Evolutionary conservation across 2,113 vertebrate genomes (phyloP), one percentile per base, ranked within the genome.

Genomic region (Lamprotornis superbus): DNA sequence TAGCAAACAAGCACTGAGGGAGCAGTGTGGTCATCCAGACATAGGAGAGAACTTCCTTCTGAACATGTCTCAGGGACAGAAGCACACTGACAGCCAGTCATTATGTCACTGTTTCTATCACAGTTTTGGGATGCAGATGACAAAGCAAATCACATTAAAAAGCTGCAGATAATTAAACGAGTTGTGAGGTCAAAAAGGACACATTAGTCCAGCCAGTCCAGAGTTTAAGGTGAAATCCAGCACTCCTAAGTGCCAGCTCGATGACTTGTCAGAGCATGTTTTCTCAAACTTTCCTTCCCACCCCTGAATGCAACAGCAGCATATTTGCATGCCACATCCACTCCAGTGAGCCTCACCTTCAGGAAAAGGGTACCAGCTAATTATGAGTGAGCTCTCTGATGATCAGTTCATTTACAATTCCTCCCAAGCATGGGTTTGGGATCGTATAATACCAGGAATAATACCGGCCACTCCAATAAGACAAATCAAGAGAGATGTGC

Each of bases 401-500:
- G 69, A 89, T 86, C 73, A 61, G 28, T 81, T 93, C 88, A 93
- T 87, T 89, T 96, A 90, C 52, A 93, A 79, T 91, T 94, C 89
- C 94, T 91, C 21, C 10, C 61, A 50, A 91, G 83, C 56, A 81
- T 3, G 1, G 83, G 35, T 90, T 78, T 53, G 84, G 77, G 61
- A 68, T 73, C 20, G 15, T 60, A 37, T 74, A 89, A 77, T 15
- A 71, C 17, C 28, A 93, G 65, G 65, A 22, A 4, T 57, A 65
- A 87, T 15, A 46, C 53, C 0, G 2, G 77, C 91, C 80, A 79
- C 70, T 87, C 77, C 91, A 71, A 10, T 27, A 82, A 93, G 65
- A 89, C 47, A 5, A 91, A 89, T 60, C 91, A 75, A 84, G 74
- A 91, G 63, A 94, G 49, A 89, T 71, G 74, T 82, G 83, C 74